Base-by-base conservation (phyloP, 2,888 invertebrate genomes). In the Sminthurinus aureus region DNA sequence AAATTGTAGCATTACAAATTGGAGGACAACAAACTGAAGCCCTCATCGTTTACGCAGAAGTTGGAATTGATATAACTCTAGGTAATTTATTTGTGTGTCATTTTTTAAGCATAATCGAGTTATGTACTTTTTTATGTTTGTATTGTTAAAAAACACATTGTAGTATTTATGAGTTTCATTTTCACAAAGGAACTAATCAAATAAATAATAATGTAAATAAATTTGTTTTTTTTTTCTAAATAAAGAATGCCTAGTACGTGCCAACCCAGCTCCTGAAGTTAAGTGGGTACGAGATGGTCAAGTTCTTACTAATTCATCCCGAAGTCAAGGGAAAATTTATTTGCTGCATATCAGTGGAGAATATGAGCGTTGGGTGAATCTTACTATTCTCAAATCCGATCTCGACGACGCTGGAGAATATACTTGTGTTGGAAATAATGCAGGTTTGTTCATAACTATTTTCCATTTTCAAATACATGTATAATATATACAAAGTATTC, bases 391-490 rank as follows among this genome's bases (percentile, higher is more conserved):
- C 88, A 95, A 96, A 90, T 94, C 96, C 87, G 95, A 94, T 87
- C 95, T 94, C 89, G 92, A 93, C 77, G 95, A 96, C 90, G 94
- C 95, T 0, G 96, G 96, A 2, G 94, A 95, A 88, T 97, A 96
- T 91, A 93, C 94, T 82, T 97, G 97, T 90, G 92, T 93, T 88
- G 95, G 95, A 0, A 93, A 92, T 18, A 58, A 58, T 58, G 58
- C 58, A 18, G 58, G 38, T 38, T 38, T 38, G 38, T 38, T 38
- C n/a, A n/a, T n/a, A n/a, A n/a, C n/a, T n/a, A n/a, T n/a, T n/a
- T n/a, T 38, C 1, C 38, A 6, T 38, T 38, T 4, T 38, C 38
- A 38, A 38, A 38, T 38, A 38, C 1, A 6, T 38, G 6, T 38
- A 38, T 4, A 38, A 38, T 38, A 38, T 38, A 38, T 38, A 38